phyloP scores from a whole-genome alignment of 2,113 vertebrate species.

The Synchiropus splendidus region DNA sequence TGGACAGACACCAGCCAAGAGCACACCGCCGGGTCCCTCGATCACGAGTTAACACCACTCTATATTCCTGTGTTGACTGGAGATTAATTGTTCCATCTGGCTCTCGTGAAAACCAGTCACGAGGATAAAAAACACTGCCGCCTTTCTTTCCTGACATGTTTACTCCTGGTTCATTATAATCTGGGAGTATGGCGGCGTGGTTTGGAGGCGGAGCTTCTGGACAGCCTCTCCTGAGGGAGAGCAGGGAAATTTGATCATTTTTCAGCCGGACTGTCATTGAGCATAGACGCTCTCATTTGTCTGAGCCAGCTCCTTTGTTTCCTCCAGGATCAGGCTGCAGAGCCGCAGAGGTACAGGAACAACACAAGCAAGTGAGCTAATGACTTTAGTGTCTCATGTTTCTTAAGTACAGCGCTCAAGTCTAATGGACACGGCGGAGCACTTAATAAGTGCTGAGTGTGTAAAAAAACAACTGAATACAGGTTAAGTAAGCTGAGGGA shows the following conservation, averaged over 20 bases:
- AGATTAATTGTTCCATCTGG: constrained; percentile 86
- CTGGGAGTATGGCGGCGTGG: constrained; percentile 10
- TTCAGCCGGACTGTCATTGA: constrained; percentile 60
- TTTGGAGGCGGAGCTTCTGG: constrained; percentile 25
- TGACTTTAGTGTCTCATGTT: constrained; percentile 34
- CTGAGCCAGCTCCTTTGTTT: constrained; percentile 62
- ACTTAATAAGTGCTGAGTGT: constrained; percentile 44
- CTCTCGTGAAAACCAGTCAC: constrained; percentile 52
- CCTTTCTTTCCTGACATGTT: constrained; percentile 42
- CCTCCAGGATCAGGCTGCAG: constrained; percentile 32
- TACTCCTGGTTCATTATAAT: constrained; percentile 42
- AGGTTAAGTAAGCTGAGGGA: constrained; percentile 7
- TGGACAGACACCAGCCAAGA: constrained; percentile 29
- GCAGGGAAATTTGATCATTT: constrained; percentile 61
- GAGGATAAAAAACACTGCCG: constrained; percentile 37
- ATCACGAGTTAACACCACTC: constrained; percentile 55
- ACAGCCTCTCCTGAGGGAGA: constrained; percentile 44
- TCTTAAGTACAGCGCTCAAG: constrained; percentile 29
- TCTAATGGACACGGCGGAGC: constrained; percentile 32
- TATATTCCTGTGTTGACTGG: constrained; percentile 72
- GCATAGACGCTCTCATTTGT: constrained; percentile 63
- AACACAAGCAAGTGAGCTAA: constrained; percentile 24
- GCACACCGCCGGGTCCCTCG: constrained; percentile 9
- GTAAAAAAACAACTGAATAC: constrained; percentile 12
- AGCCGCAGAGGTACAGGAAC: constrained; percentile 1